Evolutionary conservation across 2,888 invertebrate genomes (phyloP).

Genomic region (Synanthedon tipuliformis): DNA sequence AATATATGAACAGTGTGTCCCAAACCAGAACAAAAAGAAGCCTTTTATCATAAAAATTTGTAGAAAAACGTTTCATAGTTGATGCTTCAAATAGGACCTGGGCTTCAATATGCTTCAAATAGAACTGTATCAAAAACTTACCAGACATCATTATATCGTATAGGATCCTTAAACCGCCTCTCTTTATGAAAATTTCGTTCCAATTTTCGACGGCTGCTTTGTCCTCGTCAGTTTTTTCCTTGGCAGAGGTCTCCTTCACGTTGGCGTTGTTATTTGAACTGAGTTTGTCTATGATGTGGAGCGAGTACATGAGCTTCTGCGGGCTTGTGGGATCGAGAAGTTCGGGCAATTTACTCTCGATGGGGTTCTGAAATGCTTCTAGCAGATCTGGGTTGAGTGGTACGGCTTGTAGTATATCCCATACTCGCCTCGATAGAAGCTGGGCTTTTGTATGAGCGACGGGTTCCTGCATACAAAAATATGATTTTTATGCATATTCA

Average conservation of each 20-base stretch:
- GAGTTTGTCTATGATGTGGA: conserved; percentile 82
- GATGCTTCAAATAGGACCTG: too few species aligned
- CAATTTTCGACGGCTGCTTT: conserved; percentile 64
- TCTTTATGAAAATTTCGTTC: conserved; percentile 85
- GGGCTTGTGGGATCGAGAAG: conserved; percentile 89
- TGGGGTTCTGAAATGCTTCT: conserved; percentile 84
- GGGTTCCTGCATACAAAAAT: conserved; percentile 61
- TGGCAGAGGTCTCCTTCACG: conserved; percentile 32
- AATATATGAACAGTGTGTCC: not conserved
- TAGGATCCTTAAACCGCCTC: conserved; percentile 87
- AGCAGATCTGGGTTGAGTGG: conserved; percentile 90
- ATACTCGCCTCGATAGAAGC: conserved; percentile 88
- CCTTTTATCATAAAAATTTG: too few species aligned
- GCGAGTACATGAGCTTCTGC: conserved; percentile 94
- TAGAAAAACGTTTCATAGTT: too few species aligned
- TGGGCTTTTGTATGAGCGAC: conserved; percentile 89
- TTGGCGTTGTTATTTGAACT: conserved; percentile 43
- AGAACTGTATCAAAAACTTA: conserved; percentile 11
- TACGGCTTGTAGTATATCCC: conserved; percentile 92
- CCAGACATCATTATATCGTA: conserved; percentile 94
- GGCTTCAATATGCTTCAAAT: too few species aligned
- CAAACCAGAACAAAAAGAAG: too few species aligned
- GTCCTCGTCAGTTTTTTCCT: conserved; percentile 45
- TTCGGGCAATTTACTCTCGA: conserved; percentile 76
- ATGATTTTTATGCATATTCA: not conserved